Evolutionary conservation across 2,888 invertebrate species (phyloP).

Genomic region (Athetis lepigone): DNA sequence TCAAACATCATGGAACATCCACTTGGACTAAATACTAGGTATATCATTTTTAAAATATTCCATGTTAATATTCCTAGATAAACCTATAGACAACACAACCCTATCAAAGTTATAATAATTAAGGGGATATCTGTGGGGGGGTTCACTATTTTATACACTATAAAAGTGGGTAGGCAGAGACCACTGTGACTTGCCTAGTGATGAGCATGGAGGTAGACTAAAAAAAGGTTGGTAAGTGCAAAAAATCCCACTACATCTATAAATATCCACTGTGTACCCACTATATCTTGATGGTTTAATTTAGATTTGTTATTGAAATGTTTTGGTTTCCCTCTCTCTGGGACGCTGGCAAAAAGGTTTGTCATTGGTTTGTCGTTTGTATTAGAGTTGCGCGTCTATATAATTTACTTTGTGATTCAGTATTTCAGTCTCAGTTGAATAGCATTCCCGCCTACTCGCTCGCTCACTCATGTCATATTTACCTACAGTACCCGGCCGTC

Average conservation of each 20-base stretch:
- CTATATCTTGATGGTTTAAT: not conserved
- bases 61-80: too few species aligned
- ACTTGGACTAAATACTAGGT: too few species aligned
- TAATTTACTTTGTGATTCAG: slow-evolving; percentile 6
- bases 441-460: slow-evolving; percentile 44
- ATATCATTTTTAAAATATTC: too few species aligned
- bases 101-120: too few species aligned
- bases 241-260: not conserved
- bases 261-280: too few species aligned
- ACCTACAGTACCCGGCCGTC: slow-evolving; percentile 17
- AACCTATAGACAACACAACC: too few species aligned
- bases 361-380: not conserved
- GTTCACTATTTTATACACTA: too few species aligned
- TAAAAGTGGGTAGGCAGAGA: too few species aligned
- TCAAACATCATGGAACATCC: too few species aligned
- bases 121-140: too few species aligned
- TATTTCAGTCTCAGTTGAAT: slow-evolving; percentile 40
- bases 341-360: not conserved
- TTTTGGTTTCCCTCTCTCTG: not conserved
- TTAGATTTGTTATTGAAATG: not conserved
- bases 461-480: slow-evolving; percentile 44
- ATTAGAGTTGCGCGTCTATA: slow-evolving; percentile 9
- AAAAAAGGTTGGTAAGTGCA: not conserved
- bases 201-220: not conserved
- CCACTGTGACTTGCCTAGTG: too few species aligned